Evolutionary conservation across 2,888 invertebrate species (phyloP).

Genomic region (Orchesellides sinensis): DNA sequence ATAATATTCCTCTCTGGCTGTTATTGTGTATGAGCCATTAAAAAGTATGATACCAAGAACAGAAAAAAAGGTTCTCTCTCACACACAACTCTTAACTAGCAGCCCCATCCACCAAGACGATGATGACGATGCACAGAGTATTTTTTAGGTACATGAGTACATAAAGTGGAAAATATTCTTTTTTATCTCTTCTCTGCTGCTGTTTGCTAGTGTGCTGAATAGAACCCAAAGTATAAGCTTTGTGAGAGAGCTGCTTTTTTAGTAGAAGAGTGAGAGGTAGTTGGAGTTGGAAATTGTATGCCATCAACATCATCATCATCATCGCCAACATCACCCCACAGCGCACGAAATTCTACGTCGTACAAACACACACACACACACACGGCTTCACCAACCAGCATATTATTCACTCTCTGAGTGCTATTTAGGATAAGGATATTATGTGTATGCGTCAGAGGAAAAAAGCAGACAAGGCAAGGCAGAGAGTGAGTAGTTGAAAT

Average conservation of each 20-base stretch:
- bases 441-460: constrained; percentile 58
- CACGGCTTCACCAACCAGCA: constrained; percentile 13
- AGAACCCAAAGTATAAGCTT: no score
- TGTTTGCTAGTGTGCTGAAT: neutral
- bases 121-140: constrained; percentile 50
- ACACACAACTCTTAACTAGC: no score
- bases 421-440: constrained; percentile 60
- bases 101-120: no score
- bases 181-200: constrained; percentile 37
- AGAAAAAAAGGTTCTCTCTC: constrained; percentile 58
- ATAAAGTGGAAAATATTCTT: constrained; percentile 50
- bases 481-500: constrained; percentile 32
- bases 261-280: constrained; percentile 5
- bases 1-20: constrained; percentile 41
- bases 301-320: constrained; percentile 42
- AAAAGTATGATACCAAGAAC: constrained; percentile 64
- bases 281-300: constrained; percentile 50
- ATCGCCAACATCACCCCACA: constrained; percentile 57
- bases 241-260: constrained; percentile 6
- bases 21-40: constrained; percentile 57
- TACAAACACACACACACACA: neutral
- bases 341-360: constrained; percentile 61
- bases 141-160: constrained; percentile 43
- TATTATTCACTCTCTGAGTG: constrained; percentile 59
- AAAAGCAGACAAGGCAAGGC: constrained; percentile 14